Evolutionary conservation across 2,797 vertebrate genomes (phyloP), one percentile per base, ranked within the genome.

Genomic region (Oceanodroma leucorhoa): DNA sequence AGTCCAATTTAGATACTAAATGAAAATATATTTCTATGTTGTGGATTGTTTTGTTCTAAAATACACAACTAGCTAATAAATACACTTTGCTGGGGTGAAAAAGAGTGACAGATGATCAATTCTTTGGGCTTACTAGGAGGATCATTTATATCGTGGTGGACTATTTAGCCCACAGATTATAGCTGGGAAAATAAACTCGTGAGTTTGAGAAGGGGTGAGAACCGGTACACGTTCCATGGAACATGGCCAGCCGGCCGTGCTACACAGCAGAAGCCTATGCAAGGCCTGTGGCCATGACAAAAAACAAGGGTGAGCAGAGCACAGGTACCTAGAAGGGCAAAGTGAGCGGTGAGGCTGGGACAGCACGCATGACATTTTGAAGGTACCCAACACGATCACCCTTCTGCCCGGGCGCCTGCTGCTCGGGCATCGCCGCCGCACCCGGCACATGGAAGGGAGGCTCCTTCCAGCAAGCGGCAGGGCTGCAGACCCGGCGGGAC

Each of bases 141-240:
- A 29, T 40, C 9, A 11, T 21, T 54, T 21, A 3, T 1, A 24
- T 4, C 2, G 2, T 0, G 3, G 29, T 0, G 27, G 57, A 10
- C 8, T 41, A 0, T 11, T 15, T 21, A 77, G 24, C 13, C n/a
- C 10, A 6, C 32, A 18, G 45, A 13, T n/a, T 12, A 6, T 1
- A n/a, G 10, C 13, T 9, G 46, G 64, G 34, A 48, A 19, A 45
- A 73, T 3, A 7, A 36, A 15, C 38, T 8, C 1, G 3, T 4
- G 77, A n/a, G n/a, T 18, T 36, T 11, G 38, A 20, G 40, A 5
- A 36, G 51, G 24, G 29, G 21, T 5, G 45, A 58, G 62, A 18
- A 8, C 14, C 0, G 38, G 32, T 4, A 1, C 19, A 1, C 0
- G 23, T 1, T 41, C 11, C 36, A 36, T 9, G 36, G 9, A 36